Evolutionary conservation across 2,888 invertebrate genomes (phyloP).

Genomic region (Acleris holmiana): DNA sequence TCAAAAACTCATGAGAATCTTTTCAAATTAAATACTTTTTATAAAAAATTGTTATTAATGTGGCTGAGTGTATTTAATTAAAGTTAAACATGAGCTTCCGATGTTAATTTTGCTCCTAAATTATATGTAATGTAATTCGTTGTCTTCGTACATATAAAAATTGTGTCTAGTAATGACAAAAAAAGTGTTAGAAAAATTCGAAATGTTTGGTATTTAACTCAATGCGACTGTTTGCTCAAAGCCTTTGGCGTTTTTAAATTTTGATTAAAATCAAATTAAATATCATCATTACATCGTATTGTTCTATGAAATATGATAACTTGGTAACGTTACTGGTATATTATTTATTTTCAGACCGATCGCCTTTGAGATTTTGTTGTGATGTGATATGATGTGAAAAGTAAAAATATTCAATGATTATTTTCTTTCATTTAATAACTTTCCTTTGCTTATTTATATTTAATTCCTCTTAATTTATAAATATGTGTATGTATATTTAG

Average conservation of each 20-base stretch:
- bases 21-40: background rate
- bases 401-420: constrained; percentile 68
- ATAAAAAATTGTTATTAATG: constrained; percentile 20
- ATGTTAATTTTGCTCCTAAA: constrained; percentile 71
- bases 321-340: constrained; percentile 47
- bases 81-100: constrained; percentile 64
- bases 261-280: constrained; percentile 47
- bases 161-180: constrained; percentile 70
- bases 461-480: constrained; percentile 49
- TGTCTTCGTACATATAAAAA: constrained; percentile 66
- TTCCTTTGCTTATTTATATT: constrained; percentile 53
- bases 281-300: constrained; percentile 63
- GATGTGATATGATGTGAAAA: constrained; percentile 67
- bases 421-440: constrained; percentile 63
- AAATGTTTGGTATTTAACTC: constrained; percentile 57
- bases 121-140: constrained; percentile 48
- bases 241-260: constrained; percentile 49
- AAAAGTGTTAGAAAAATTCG: constrained; percentile 44
- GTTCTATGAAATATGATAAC: constrained; percentile 21
- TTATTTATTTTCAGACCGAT: constrained; percentile 64
- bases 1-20: background rate
- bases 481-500: constrained; percentile 61
- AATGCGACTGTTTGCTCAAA: constrained; percentile 76
- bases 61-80: constrained; percentile 32
- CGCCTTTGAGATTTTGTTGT: constrained; percentile 71